Evolutionary conservation across 2,113 vertebrate genomes (phyloP).

Genomic region (Periophthalmus modestus): DNA sequence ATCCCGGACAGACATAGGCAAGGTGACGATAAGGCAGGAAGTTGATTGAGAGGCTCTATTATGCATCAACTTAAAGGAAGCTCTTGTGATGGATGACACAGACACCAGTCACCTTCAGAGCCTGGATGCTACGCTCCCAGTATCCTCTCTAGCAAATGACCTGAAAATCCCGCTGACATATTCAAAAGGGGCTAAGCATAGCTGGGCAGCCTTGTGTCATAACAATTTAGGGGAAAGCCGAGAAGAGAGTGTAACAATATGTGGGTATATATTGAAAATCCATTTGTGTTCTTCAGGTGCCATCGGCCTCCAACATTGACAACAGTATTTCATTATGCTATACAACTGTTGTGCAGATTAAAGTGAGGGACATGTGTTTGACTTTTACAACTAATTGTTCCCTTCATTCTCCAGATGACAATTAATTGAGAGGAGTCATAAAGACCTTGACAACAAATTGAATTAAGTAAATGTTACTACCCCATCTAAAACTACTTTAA

Average conservation of each 20-base stretch:
- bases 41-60: slow-evolving; percentile 99
- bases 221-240: slow-evolving; percentile 59
- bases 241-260: slow-evolving; percentile 38
- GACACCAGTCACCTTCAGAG: slow-evolving; percentile 97
- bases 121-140: slow-evolving; percentile 79
- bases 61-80: slow-evolving; percentile 99
- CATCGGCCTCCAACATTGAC: slow-evolving; percentile 20
- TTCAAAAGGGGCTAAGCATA: slow-evolving; percentile 77
- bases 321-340: slow-evolving; percentile 58
- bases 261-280: slow-evolving; percentile 73
- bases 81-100: slow-evolving; percentile 95
- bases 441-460: slow-evolving; percentile 73
- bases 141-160: slow-evolving; percentile 98
- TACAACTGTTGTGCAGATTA: slow-evolving; percentile 48
- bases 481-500: slow-evolving; percentile 53
- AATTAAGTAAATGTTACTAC: slow-evolving; percentile 70
- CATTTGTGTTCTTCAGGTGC: slow-evolving; percentile 68
- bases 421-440: slow-evolving; percentile 68
- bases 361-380: slow-evolving; percentile 61
- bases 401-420: slow-evolving; percentile 71
- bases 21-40: slow-evolving; percentile 91
- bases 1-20: slow-evolving; percentile 72
- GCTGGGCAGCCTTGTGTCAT: slow-evolving; percentile 48
- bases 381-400: slow-evolving; percentile 70
- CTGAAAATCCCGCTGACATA: slow-evolving; percentile 99